Conservation (phyloP, 1,140 invertebrate genomes). For the Drosophila baimaii region DNA sequence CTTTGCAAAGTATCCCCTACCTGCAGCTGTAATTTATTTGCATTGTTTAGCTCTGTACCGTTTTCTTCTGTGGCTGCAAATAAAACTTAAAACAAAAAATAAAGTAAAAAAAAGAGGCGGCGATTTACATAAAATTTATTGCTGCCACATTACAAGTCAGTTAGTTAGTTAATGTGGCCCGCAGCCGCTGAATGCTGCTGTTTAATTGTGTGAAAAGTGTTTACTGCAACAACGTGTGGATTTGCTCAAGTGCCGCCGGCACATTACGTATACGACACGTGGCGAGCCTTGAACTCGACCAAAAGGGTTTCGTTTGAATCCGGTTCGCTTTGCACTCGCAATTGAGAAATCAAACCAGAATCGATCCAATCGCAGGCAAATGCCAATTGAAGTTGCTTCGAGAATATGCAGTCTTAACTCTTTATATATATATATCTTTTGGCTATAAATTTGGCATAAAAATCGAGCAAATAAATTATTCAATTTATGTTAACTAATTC, state of each 20-base stretch:
- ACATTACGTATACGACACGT: conserved; percentile 77
- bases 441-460: conserved; percentile 4
- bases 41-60: conserved; percentile 75
- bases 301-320: conserved; percentile 44
- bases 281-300: conserved; percentile 76
- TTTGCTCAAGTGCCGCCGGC: conserved; percentile 53
- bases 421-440: background rate
- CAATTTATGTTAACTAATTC: conserved; percentile 48
- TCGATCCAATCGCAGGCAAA: conserved; percentile 25
- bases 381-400: conserved; percentile 36
- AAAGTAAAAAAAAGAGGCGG: conserved; percentile 43
- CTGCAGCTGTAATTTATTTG: conserved; percentile 77
- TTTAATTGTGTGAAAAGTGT: conserved; percentile 78
- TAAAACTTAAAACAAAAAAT: conserved; percentile 27
- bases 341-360: conserved; percentile 53
- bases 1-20: conserved; percentile 43
- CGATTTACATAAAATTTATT: conserved; percentile 83
- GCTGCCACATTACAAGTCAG: conserved; percentile 78
- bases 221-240: conserved; percentile 53
- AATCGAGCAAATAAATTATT: conserved; percentile 36
- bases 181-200: conserved; percentile 47
- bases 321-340: conserved; percentile 36
- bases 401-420: conserved; percentile 6
- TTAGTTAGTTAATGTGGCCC: conserved; percentile 75
- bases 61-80: conserved; percentile 65